Percentiles rank a stretch among this genome's conserved stretches.
Conservation (phyloP, 1,140 invertebrate species). For the Drosophila simulans region DNA sequence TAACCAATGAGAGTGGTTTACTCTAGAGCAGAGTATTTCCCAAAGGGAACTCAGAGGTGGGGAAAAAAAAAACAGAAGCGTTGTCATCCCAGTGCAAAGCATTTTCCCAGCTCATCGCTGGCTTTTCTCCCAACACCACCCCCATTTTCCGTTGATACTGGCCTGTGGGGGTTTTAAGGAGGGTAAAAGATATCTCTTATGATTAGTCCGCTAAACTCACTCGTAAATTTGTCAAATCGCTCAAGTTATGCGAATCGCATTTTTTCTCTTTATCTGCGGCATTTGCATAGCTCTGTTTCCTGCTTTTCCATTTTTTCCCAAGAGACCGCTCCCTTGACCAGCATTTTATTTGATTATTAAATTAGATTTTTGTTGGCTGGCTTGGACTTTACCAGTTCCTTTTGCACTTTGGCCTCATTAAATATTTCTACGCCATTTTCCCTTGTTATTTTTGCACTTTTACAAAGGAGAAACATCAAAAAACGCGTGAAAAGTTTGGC, state of each 20-base stretch:
- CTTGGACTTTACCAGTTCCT: neutral
- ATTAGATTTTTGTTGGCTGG: slow-evolving; percentile 59
- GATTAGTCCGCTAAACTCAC: slow-evolving; percentile 77
- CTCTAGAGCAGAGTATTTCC: slow-evolving; percentile 1
- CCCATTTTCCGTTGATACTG: slow-evolving; percentile 44
- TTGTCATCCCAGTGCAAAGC: slow-evolving; percentile 31
- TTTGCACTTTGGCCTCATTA: slow-evolving; percentile 55
- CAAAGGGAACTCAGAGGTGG: neutral
- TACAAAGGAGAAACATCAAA: slow-evolving; percentile 55
- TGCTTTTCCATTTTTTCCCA: slow-evolving; percentile 27
- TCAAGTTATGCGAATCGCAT: slow-evolving; percentile 57
- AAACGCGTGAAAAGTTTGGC: slow-evolving; percentile 75
- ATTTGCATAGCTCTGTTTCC: slow-evolving; percentile 51
- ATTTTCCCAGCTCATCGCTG: slow-evolving; percentile 12
- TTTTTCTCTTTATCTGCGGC: slow-evolving; percentile 50
- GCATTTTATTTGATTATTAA: slow-evolving; percentile 78
- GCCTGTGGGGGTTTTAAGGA: slow-evolving; percentile 43
- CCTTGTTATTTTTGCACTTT: slow-evolving; percentile 73
- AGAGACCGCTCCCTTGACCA: slow-evolving; percentile 55
- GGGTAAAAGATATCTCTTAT: slow-evolving; percentile 56
- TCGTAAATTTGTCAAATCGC: slow-evolving; percentile 82
- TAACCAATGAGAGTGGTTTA: no score
- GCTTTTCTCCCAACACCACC: slow-evolving; percentile 13
- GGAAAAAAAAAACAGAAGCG: slow-evolving; percentile 3
- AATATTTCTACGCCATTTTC: slow-evolving; percentile 67